These are phyloP conservation scores for Oligia strigilis DNA, from an alignment of 2,888 invertebrate genomes.

Conservation along the genomic window DNA sequence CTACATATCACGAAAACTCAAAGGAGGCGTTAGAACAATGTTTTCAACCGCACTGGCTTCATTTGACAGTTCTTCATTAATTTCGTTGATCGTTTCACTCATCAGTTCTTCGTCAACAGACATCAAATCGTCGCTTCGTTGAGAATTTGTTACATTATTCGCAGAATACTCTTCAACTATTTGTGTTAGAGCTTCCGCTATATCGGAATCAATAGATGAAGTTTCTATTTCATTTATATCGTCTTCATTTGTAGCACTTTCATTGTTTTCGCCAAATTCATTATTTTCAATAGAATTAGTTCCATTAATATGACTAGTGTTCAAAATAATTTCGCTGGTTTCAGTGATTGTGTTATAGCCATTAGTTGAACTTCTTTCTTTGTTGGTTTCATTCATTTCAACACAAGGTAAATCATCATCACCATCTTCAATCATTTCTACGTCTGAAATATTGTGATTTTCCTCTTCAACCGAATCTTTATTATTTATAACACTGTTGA, in stretches of 20 bases:
- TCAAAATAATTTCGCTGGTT: neutral
- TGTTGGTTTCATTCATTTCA: constrained; percentile 17
- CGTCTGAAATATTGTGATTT: constrained; percentile 33
- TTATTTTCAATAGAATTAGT: constrained; percentile 17
- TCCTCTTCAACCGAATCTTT: constrained; percentile 26
- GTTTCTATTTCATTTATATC: constrained; percentile 43
- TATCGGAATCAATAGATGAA: constrained; percentile 70
- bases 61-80: constrained; percentile 74
- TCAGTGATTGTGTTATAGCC: neutral
- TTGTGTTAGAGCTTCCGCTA: constrained; percentile 84
- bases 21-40: constrained; percentile 81
- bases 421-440: constrained; percentile 50
- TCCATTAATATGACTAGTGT: constrained; percentile 1
- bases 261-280: neutral
- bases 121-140: constrained; percentile 64
- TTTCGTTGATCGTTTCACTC: constrained; percentile 80
- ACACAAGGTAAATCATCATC: constrained; percentile 17
- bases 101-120: constrained; percentile 80
- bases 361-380: neutral
- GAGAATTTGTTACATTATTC: constrained; percentile 59
- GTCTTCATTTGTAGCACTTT: constrained; percentile 18
- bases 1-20: constrained; percentile 76
- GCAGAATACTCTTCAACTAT: constrained; percentile 77
- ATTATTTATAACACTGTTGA: constrained; percentile 72
- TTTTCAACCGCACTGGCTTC: constrained; percentile 63